Evolutionary conservation across 2,797 vertebrate genomes (phyloP).

Genomic region (Acrocephalus scirpaceus): DNA sequence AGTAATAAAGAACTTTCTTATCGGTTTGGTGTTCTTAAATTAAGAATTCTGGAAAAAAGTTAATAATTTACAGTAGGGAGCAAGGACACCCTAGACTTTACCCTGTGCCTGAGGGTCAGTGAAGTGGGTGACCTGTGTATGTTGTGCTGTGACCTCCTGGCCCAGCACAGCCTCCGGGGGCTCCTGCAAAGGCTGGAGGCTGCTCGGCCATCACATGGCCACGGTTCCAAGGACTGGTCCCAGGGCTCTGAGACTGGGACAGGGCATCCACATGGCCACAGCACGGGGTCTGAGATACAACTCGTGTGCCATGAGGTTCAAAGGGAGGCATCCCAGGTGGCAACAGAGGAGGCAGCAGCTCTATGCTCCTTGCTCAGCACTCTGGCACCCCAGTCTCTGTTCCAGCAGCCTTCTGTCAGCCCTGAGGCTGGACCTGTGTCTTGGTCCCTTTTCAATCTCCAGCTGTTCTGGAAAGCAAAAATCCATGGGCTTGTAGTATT

Average conservation of each 20-base stretch:
- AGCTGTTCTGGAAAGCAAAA: not conserved
- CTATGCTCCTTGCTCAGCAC: not conserved
- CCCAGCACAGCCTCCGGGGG: rapidly evolving
- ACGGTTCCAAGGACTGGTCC: not conserved
- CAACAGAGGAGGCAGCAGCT: not conserved
- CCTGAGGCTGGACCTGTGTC: not conserved
- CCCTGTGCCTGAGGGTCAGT: not conserved
- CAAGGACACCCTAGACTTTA: not conserved
- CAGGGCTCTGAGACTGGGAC: not conserved
- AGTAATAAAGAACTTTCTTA: not conserved
- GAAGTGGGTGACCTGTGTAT: not conserved
- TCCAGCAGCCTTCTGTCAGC: not conserved
- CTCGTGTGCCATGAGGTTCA: rapidly evolving
- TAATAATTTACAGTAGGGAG: not conserved
- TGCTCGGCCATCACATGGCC: rapidly evolving
- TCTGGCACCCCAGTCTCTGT: not conserved
- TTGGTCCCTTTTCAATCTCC: not conserved
- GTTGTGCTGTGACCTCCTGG: not conserved
- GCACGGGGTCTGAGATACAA: not conserved
- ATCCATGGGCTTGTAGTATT: not conserved
- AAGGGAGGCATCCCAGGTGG: not conserved
- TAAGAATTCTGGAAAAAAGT: not conserved
- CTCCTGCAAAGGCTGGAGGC: rapidly evolving
- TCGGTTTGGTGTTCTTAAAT: not conserved
- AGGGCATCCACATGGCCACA: not conserved